Conservation (phyloP, 1,140 invertebrate genomes). For the Cardiocondyla obscurior region DNA sequence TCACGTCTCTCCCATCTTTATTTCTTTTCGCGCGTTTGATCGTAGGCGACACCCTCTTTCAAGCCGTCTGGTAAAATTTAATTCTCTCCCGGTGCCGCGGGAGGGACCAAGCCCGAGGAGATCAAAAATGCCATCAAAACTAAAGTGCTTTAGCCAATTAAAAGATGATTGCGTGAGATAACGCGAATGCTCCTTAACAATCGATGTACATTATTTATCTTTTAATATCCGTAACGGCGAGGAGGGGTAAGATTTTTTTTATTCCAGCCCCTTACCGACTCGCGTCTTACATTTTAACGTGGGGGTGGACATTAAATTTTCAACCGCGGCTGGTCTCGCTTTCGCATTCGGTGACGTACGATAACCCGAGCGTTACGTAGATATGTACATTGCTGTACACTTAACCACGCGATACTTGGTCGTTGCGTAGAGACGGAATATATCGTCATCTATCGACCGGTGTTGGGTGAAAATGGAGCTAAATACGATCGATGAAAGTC, state of each 20-base stretch:
- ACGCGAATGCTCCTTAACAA: background rate
- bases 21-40: too few relatives aligned
- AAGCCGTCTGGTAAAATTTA: too few relatives aligned
- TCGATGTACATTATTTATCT: background rate
- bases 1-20: background rate
- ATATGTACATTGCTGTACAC: background rate
- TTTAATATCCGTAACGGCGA: constrained; percentile 21
- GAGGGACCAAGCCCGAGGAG: too few relatives aligned
- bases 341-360: constrained; percentile 15
- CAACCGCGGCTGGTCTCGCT: background rate
- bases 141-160: too few relatives aligned
- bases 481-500: constrained; percentile 32
- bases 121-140: too few relatives aligned
- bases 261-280: background rate
- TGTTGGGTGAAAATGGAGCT: background rate
- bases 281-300: constrained; percentile 11
- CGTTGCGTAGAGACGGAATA: background rate
- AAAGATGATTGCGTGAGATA: background rate
- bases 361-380: constrained; percentile 23
- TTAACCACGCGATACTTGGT: background rate
- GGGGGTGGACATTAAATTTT: too few relatives aligned
- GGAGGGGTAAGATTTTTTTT: background rate
- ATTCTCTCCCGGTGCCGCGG: too few relatives aligned
- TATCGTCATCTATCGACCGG: constrained; percentile 37
- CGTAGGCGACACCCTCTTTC: too few relatives aligned